Percentiles rank a stretch among this genome's conserved stretches.
phyloP scores from a whole-genome alignment of 2,797 vertebrate genomes.

The Sphenodon punctatus region DNA sequence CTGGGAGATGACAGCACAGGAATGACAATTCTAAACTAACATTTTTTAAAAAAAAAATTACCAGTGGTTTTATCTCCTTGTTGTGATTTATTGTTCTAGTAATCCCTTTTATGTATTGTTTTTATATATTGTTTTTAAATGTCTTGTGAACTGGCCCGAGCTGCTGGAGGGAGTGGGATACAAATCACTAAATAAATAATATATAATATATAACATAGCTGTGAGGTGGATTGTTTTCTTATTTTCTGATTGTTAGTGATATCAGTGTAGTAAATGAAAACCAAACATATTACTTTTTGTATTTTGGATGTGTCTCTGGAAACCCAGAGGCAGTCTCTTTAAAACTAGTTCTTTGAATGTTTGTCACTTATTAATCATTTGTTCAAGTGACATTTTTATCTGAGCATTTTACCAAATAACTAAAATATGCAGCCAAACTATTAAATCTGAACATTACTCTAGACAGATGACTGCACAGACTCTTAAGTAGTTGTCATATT shows the following conservation, averaged over 20 bases:
- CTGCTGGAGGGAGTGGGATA: no score
- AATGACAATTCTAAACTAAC: no score
- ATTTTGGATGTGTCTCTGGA: background rate
- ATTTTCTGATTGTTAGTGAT: background rate
- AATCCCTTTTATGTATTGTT: no score
- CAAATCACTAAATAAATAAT: no score
- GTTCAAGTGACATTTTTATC: background rate
- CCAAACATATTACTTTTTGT: background rate
- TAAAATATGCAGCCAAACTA: background rate
- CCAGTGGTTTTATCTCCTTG: no score
- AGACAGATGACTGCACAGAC: background rate
- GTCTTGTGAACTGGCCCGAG: no score
- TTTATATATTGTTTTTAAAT: no score
- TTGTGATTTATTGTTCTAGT: no score
- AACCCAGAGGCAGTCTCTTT: background rate
- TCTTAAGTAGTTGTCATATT: background rate
- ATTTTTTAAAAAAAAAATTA: no score
- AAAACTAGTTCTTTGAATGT: background rate
- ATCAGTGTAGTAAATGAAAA: background rate
- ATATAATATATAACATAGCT: no score
- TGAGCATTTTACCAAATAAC: background rate
- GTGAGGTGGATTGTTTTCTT: no score
- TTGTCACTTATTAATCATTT: background rate
- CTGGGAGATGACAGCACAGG: no score
- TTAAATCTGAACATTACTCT: background rate